Evolutionary conservation across 2,113 vertebrate species (phyloP), one percentile per base, ranked within the genome.

Genomic region (Antechinus flavipes): DNA sequence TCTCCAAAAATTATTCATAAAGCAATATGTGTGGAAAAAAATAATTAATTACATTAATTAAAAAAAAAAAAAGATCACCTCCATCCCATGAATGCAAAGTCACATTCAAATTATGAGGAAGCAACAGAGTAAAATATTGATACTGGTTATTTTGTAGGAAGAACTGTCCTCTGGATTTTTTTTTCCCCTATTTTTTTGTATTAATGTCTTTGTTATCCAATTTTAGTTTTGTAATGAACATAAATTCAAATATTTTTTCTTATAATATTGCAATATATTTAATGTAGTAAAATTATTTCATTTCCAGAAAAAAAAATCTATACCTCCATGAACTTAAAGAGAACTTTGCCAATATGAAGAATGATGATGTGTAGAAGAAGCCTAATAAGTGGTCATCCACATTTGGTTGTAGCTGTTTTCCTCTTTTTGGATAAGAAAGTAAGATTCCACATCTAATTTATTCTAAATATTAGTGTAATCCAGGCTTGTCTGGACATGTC

Each of bases 171-270:
- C 14, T 11, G 1, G 11, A 35, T 76, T 76, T 61, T 27, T 52
- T 52, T 49, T 49, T n/a, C n/a, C 50, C 42, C 42, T 3, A 47
- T 52, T 10, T 52, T 49, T 55, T 91, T 12, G 19, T 9, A 53
- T 2, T 95, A 52, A 91, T 35, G 58, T 90, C 61, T 47, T 94
- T 68, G 56, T 11, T 90, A 14, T 8, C 58, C 95, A 89, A 89
- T 89, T 97, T 93, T 97, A 52, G 52, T 89, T 92, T 94, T 55
- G 93, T 11, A 84, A 42, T 93, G 95, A 58, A 24, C 46, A 90
- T 8, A 92, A 76, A n/a, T n/a, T 68, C 35, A 90, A 89, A 68
- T 7, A 46, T 26, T 10, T n/a, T 95, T 95, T 89, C 50, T 76
- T 91, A 68, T 94, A 93, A 52, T 53, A 91, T 61, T 27, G 56